A percentile compares a stretch with the other conserved stretches of the same genome.
Evolutionary conservation across 2,888 invertebrate genomes (phyloP).

Genomic region (Drosophila lutescens): DNA sequence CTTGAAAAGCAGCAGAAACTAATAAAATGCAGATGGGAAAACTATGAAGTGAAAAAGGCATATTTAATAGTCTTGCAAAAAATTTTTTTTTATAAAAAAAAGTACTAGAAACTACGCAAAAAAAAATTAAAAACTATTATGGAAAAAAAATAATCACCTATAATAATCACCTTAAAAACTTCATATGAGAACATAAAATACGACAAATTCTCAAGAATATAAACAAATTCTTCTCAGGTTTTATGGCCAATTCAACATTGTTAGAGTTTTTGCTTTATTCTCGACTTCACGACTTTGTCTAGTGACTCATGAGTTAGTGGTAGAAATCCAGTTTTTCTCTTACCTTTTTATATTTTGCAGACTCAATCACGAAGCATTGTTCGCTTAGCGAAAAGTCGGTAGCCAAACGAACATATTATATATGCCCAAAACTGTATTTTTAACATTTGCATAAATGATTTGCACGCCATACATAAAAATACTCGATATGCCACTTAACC

Average conservation of each 20-base stretch:
- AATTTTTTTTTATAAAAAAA: too few species aligned
- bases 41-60: neutral
- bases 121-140: too few species aligned
- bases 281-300: slow-evolving; percentile 23
- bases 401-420: slow-evolving; percentile 28
- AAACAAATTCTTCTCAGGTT: slow-evolving; percentile 20
- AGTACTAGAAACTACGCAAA: too few species aligned
- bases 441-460: slow-evolving; percentile 67
- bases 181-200: neutral
- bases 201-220: slow-evolving; percentile 11
- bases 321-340: slow-evolving; percentile 26
- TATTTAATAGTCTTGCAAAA: too few species aligned
- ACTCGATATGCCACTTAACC: slow-evolving; percentile 34
- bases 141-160: neutral
- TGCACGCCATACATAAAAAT: slow-evolving; percentile 53
- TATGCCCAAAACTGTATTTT: slow-evolving; percentile 30
- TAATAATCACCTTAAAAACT: neutral
- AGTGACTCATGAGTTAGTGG: slow-evolving; percentile 29
- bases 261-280: slow-evolving; percentile 17
- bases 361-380: slow-evolving; percentile 39
- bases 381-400: slow-evolving; percentile 32
- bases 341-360: slow-evolving; percentile 1
- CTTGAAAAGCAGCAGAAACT: slow-evolving; percentile 2
- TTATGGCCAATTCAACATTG: slow-evolving; percentile 27
- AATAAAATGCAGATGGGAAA: slow-evolving; percentile 16